Evolutionary conservation across 2,888 invertebrate species (phyloP), one percentile per base, ranked within the genome.

Genomic region (Laothoe populi): DNA sequence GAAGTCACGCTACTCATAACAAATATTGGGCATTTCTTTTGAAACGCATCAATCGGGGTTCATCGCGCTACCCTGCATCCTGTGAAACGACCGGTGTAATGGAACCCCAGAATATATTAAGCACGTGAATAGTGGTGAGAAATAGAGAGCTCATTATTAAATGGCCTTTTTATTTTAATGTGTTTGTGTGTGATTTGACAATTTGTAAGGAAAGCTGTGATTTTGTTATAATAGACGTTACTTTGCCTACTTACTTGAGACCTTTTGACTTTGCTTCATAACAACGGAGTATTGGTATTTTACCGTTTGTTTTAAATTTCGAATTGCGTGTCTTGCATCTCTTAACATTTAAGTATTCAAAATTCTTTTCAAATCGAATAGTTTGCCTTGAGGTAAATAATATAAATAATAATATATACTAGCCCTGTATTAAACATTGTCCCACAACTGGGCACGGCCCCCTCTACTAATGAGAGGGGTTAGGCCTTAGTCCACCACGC

Each of bases 41-140:
- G 11, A 8, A 31, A 35, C 10, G 8, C 53, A 53, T 53, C 53
- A 53, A 53, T 53, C 19, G 35, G 31, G 10, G 19, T 19, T 26
- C 53, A 70, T 73, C 70, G 66, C 69, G 68, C 69, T 62, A 73
- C 69, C 67, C 69, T 63, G 72, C 71, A 76, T 78, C 76, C 79
- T 74, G 73, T 58, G 45, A 60, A 64, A 63, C 60, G 66, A 59
- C 75, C 78, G 77, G 67, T 65, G 61, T 58, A 68, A 64, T 40
- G 49, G 60, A 72, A 73, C 66, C 71, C 66, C 61, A 45, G 73
- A 72, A 70, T 44, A 23, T 21, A 45, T 59, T 44, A 35, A 58
- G 24, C 48, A 16, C 13, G 38, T 40, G 57, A 48, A 59, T 48
- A 57, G 16, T 24, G 38, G 10, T 35, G 46, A 40, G 62, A 40